Conservation (phyloP, 2,888 invertebrate genomes). For the Caenorhabditis virilis region DNA sequence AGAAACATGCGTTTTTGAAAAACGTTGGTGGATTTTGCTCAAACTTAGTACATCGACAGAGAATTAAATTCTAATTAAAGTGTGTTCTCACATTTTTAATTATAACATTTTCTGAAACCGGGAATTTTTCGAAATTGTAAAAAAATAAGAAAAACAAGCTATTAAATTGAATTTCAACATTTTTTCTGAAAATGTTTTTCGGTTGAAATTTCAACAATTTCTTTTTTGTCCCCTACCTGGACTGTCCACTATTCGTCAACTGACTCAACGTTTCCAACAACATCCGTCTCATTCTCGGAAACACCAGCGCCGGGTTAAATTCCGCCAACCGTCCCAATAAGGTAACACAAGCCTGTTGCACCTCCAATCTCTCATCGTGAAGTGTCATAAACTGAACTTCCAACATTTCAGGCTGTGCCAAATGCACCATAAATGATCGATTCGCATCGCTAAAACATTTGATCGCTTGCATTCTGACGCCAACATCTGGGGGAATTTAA, state of each 20-base stretch:
- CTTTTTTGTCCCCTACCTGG: constrained; percentile 26
- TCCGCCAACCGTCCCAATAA: constrained; percentile 74
- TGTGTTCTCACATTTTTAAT: no score
- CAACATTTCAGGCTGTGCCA: constrained; percentile 94
- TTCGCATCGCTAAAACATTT: constrained; percentile 76
- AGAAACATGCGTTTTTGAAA: no score
- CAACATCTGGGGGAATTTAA: constrained; percentile 76
- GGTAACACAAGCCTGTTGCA: constrained; percentile 57
- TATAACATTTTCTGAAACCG: no score
- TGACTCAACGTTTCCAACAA: constrained; percentile 76
- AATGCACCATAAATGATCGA: constrained; percentile 81
- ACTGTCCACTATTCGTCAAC: constrained; percentile 55
- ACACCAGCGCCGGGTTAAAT: constrained; percentile 96
- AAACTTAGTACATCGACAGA: no score
- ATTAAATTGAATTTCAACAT: no score
- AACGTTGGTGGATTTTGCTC: no score
- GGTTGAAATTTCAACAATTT: no score
- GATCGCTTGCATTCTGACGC: constrained; percentile 89
- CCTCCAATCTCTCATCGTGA: constrained; percentile 80
- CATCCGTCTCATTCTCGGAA: constrained; percentile 91
- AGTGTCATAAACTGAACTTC: constrained; percentile 89
- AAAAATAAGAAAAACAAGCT: no score
- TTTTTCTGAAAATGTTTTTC: no score
- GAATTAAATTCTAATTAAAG: no score
- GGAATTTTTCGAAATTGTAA: no score